Evolutionary conservation across 2,113 vertebrate species (phyloP), one percentile per base, ranked within the genome.

Genomic region (Sylvilagus bachmani): DNA sequence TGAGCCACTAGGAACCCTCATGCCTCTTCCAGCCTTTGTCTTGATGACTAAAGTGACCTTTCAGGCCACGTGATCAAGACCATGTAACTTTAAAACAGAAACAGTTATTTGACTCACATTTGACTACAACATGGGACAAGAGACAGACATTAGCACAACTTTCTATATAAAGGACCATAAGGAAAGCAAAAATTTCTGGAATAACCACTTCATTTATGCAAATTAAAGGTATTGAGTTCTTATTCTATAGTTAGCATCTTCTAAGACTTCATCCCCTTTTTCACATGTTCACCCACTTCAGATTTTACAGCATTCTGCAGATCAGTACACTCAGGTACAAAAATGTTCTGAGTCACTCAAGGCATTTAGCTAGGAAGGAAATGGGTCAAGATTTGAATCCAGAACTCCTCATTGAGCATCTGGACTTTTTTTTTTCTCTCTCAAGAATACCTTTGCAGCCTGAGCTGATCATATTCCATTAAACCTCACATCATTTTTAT

Each of bases 401-500:
- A 85, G 36, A 84, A 4, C 31, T 55, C 10, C 24, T 25, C 51
- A 31, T 11, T 86, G 21, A 67, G 19, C 38, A 78, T 90, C 62
- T 71, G 74, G 19, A 74, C 55, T 58, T 44, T 44, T 44, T 9
- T 6, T 73, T 51, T 75, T 51, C 89, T 88, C 62, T 78, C 80
- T n/a, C 25, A 74, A 89, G 62, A 82, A 6, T 62, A 10, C 9
- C 8, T 93, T 70, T 71, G 44, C 92, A 94, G 14, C 3, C 44
- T 73, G 38, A 81, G 27, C 29, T 25, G 29, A 78, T 88, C 10
- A 11, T 36, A 31, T 73, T 67, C 44, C 78, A 31, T 31, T 85
- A 79, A 90, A 71, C 9, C 2, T 27, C 66, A 79, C 89, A 27
- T 79, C 44, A 77, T 85, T 95, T 92, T 92, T 85, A 73, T 67